Evolutionary conservation across 1,140 invertebrate genomes (phyloP).

Genomic region (Marisa cornuarietis): DNA sequence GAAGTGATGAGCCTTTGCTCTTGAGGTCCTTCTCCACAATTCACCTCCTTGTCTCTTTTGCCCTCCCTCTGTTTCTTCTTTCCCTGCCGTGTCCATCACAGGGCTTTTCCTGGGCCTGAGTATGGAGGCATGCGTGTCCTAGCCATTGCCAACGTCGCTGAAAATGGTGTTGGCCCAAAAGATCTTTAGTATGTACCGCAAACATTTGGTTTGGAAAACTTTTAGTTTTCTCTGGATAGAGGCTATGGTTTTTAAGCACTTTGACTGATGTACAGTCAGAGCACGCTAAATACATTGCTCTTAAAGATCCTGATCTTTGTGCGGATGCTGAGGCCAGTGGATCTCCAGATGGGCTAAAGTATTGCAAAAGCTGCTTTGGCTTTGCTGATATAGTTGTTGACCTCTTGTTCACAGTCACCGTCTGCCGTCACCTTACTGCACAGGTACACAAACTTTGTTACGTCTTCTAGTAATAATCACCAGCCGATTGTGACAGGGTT

Average conservation of each 20-base stretch:
- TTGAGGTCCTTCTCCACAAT: neutral
- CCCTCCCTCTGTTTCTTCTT: neutral
- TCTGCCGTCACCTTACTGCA: no score
- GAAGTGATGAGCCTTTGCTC: neutral
- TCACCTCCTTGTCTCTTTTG: neutral
- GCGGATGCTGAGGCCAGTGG: conserved; percentile 15
- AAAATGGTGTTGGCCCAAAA: conserved; percentile 7
- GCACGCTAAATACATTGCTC: conserved; percentile 29
- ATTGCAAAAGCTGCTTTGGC: conserved; percentile 21
- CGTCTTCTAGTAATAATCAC: neutral
- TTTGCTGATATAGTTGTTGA: conserved; percentile 12
- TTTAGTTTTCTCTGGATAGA: conserved; percentile 29
- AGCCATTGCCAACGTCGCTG: conserved; percentile 19
- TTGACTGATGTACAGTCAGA: conserved; percentile 30
- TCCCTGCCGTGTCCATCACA: conserved; percentile 15
- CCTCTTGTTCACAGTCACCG: no score
- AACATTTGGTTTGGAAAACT: conserved; percentile 22
- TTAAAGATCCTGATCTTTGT: conserved; percentile 35
- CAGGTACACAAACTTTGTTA: neutral
- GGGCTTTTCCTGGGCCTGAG: conserved; percentile 19
- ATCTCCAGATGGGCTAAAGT: conserved; percentile 27
- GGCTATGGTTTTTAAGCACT: conserved; percentile 23
- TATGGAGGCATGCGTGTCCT: conserved; percentile 16
- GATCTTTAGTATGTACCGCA: conserved; percentile 16
- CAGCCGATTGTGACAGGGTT: neutral